Evolutionary conservation across 2,113 vertebrate genomes (phyloP), one percentile per base, ranked within the genome.

Genomic region (Puntigrus tetrazona): DNA sequence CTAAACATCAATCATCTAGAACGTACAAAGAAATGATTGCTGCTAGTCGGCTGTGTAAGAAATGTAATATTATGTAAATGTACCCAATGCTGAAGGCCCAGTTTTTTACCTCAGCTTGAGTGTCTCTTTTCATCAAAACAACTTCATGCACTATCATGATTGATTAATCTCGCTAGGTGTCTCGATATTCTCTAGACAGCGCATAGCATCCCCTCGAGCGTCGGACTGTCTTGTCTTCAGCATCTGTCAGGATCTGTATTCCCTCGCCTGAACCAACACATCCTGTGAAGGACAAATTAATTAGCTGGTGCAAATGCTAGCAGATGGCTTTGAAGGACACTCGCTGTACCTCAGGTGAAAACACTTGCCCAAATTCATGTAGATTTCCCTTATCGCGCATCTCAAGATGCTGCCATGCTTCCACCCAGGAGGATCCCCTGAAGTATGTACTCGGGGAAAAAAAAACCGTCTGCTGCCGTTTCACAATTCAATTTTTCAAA

Each of bases 211-310:
- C 72, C 70, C 77, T 11, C 22, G n/a, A 38, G 84, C 55, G 3
- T 61, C 41, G 52, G 22, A 41, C 52, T 73, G 65, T 70, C 43
- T 22, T 13, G 61, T 50, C 36, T 69, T 47, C 43, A n/a, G 85
- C 61, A 78, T 83, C 85, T 86, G 85, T 86, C 81, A 78, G 85
- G 70, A 78, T 43, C 57, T 59, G 67, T 85, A 80, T 81, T 70
- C 65, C 78, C 82, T 22, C 5, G 18, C 38, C 69, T 31, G 22
- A 59, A 55, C 74, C n/a, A 31, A 20, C 76, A 47, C 38, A 61
- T 81, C 31, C 52, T 38, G 84, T 75, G 92, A 93, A 94, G 94
- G 92, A 93, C 92, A 93, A 94, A 93, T 94, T 92, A 93, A 94
- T 94, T 94, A 93, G 91, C 61, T 80, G 25, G 78, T 14, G 82